Percentiles rank a stretch among this genome's conserved stretches.
phyloP scores from a whole-genome alignment of 2,113 vertebrate genomes.

The Sitta europaea region DNA sequence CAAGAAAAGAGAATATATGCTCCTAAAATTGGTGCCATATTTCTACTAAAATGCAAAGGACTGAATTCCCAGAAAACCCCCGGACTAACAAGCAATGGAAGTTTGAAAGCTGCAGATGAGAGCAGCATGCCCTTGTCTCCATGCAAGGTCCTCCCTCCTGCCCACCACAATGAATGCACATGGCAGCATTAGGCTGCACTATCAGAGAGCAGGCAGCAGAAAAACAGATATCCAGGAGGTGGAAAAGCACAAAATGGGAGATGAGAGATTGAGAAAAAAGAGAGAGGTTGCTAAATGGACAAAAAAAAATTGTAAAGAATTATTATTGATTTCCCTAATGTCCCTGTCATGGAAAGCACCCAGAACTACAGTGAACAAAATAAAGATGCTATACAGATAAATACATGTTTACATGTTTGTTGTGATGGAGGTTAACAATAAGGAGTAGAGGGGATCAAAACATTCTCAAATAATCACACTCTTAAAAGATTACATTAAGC shows the following conservation, averaged over 20 bases:
- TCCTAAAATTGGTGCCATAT: background rate
- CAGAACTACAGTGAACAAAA: background rate
- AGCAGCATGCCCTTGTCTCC: background rate
- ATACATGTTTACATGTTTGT: background rate
- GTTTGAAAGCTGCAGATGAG: background rate
- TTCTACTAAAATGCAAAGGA: background rate
- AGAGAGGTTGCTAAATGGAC: background rate
- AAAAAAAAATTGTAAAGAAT: background rate
- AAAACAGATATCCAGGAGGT: background rate
- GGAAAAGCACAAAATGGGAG: background rate
- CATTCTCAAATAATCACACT: conserved; percentile 26
- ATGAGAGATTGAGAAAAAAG: background rate
- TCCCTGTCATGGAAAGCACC: background rate
- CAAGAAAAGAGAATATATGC: background rate
- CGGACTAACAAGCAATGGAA: background rate
- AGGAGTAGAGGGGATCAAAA: background rate
- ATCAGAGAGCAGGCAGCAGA: background rate
- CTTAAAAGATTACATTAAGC: conserved; percentile 34
- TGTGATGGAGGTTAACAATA: background rate
- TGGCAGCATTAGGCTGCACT: background rate
- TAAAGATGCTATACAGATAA: background rate
- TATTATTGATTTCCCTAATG: background rate
- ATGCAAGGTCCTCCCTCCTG: background rate
- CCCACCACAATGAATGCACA: background rate
- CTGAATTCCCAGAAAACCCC: background rate